A percentile compares a stretch with the other conserved stretches of the same genome.
Conservation (phyloP, 2,888 invertebrate species). For the Drosophila diplacantha region DNA sequence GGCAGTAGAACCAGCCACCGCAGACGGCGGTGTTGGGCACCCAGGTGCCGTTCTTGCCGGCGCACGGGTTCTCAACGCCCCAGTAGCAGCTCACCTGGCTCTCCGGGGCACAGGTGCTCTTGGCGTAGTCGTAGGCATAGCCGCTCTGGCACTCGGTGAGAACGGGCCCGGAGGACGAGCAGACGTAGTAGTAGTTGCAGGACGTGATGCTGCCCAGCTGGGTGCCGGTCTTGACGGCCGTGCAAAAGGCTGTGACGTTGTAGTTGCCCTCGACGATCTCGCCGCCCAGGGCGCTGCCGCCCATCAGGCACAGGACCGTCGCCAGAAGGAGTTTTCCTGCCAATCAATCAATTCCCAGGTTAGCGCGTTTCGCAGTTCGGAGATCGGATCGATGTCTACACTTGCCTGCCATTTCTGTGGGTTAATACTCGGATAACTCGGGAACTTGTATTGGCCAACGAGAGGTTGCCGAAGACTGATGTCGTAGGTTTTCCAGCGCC, state of each 20-base stretch:
- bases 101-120: constrained; percentile 25
- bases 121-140: constrained; percentile 31
- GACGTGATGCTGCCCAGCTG: constrained; percentile 50
- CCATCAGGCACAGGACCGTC: constrained; percentile 36
- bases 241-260: constrained; percentile 54
- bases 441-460: constrained; percentile 25
- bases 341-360: neutral
- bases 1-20: constrained; percentile 36
- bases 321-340: constrained; percentile 52
- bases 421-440: constrained; percentile 9
- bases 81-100: constrained; percentile 43
- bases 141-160: constrained; percentile 22
- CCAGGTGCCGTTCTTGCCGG: constrained; percentile 16
- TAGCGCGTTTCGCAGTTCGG: neutral
- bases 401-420: constrained; percentile 37
- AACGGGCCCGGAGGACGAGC: constrained; percentile 37
- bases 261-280: constrained; percentile 49
- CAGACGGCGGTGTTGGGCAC: constrained; percentile 44
- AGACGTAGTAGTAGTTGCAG: constrained; percentile 48
- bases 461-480: constrained; percentile 39
- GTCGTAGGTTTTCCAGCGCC: constrained; percentile 17
- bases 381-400: neutral
- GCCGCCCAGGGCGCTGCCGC: constrained; percentile 33
- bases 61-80: constrained; percentile 42
- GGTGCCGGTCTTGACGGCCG: constrained; percentile 38